Evolutionary conservation across 2,888 invertebrate species (phyloP), one percentile per base, ranked within the genome.

Genomic region (Lomographa bimaculata): DNA sequence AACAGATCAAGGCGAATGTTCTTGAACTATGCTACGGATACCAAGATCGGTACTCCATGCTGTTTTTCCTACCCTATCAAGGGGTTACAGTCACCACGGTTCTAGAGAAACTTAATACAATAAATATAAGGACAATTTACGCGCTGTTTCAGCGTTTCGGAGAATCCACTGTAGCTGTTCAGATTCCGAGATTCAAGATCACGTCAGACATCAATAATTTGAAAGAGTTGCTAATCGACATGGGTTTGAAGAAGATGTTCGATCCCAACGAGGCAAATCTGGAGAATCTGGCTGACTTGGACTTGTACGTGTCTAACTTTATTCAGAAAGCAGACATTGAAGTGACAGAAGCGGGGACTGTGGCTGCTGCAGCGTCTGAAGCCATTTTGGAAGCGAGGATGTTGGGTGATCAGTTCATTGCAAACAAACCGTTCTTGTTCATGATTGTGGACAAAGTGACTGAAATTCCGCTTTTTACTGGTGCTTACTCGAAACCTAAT

Each of bases 101-200:
- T 0, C 65, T 93, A 0, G 73, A 87, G 0, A 78, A 79, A 6
- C 59, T 94, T n/a, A 74, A 78, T 5, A 59, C 49, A 0, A 59
- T 89, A 6, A 89, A 90, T 37, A 64, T 91, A 50, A 65, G 68
- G 0, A 74, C 83, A 0, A 75, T 94, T 14, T 79, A 91, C 17
- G 59, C 72, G 1, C 60, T 74, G 3, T 77, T 92, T 16, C 58
- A 65, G 0, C 62, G 64, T 7, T 64, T 78, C 1, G 68, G 71
- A 5, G 67, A 78, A 0, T 79, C 67, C n/a, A 75, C 75, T 1
- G 89, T 92, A 0, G 77, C 83, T 14, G 90, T 93, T 0, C 84
- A 89, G 51, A 53, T 94, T 20, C 94, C 94, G 0, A 85, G 87
- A 51, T 93, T 94, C 57, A 89, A 83, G 37, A 82, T 91, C 2